phyloP scores from a whole-genome alignment of 1,140 invertebrate genomes.

The Eriosoma lanigerum region DNA sequence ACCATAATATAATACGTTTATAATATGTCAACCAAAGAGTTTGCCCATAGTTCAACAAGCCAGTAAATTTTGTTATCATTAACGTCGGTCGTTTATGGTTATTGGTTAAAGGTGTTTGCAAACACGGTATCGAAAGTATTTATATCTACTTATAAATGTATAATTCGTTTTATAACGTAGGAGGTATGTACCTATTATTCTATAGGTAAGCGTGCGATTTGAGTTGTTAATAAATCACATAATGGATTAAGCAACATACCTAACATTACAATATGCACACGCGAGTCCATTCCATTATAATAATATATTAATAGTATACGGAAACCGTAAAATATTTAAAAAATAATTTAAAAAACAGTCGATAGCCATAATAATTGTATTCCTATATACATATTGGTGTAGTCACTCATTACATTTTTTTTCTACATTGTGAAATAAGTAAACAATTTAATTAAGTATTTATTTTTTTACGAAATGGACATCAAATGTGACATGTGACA shows the following conservation, averaged over 20 bases:
- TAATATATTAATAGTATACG: background rate
- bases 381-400: too few relatives aligned
- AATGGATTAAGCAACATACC: background rate
- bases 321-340: background rate
- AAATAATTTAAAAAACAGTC: background rate
- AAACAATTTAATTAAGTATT: too few relatives aligned
- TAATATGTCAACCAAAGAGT: slow-evolving; percentile 13
- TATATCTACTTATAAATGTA: too few relatives aligned
- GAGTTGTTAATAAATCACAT: background rate
- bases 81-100: slow-evolving; percentile 1
- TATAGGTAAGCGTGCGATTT: background rate
- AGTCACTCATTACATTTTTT: too few relatives aligned
- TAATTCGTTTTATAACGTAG: background rate
- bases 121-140: slow-evolving; percentile 16
- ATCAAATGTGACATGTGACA: too few relatives aligned
- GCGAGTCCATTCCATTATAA: background rate
- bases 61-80: background rate
- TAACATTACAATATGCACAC: too few relatives aligned
- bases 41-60: background rate
- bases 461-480: too few relatives aligned
- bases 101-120: slow-evolving; percentile 3
- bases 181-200: too few relatives aligned
- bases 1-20: slow-evolving; percentile 11
- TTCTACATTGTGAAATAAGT: too few relatives aligned
- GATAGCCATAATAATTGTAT: background rate